These are phyloP conservation scores for Leptinotarsa tumamoca DNA, from an alignment of 2,888 invertebrate genomes.

Conservation along the genomic window DNA sequence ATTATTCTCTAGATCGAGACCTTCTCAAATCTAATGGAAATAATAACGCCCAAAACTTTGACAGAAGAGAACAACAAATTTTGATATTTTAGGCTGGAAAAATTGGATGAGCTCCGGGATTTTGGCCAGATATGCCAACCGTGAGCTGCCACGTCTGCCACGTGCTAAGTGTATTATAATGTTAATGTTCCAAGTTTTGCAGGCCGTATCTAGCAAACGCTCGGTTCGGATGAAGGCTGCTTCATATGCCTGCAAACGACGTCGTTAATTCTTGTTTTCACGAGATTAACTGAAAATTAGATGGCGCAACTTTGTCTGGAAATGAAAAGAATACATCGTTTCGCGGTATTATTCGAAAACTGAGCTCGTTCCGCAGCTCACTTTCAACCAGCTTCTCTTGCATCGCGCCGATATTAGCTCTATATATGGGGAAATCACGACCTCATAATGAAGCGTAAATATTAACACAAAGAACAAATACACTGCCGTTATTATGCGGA, in stretches of 20 bases:
- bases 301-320: conserved; percentile 67
- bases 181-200: conserved; percentile 65
- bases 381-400: conserved; percentile 50
- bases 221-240: conserved; percentile 58
- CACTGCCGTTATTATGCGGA: conserved; percentile 38
- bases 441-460: conserved; percentile 60
- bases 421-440: conserved; percentile 56
- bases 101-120: conserved; percentile 25
- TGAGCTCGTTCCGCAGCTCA: conserved; percentile 56
- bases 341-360: conserved; percentile 64
- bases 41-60: too few relatives aligned
- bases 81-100: conserved; percentile 32
- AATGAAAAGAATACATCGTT: conserved; percentile 66
- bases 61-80: conserved; percentile 19
- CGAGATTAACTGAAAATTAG: conserved; percentile 68
- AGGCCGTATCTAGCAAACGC: conserved; percentile 59
- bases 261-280: conserved; percentile 68
- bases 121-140: conserved; percentile 37
- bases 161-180: conserved; percentile 66
- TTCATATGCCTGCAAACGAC: conserved; percentile 67
- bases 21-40: too few relatives aligned
- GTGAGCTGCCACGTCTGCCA: conserved; percentile 53
- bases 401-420: conserved; percentile 55
- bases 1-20: too few relatives aligned
- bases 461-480: conserved; percentile 57